These are phyloP conservation scores for Hyppa rectilinea DNA, from an alignment of 2,888 invertebrate species.

Conservation along the genomic window DNA sequence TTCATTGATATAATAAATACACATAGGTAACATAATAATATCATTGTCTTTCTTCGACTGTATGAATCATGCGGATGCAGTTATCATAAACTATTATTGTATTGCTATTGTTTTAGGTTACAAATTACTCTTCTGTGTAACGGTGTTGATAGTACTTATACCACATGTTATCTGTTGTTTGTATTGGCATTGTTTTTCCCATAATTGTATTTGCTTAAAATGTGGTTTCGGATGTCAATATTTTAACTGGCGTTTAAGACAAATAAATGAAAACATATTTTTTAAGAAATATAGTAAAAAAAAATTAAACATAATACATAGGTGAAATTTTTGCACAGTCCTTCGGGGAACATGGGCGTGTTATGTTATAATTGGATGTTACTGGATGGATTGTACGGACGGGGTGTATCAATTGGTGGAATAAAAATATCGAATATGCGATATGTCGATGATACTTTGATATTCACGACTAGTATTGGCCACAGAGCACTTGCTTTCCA, in stretches of 20 bases:
- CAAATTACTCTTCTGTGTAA: constrained; percentile 17
- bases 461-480: too few relatives aligned
- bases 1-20: constrained; percentile 20
- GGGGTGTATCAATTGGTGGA: too few relatives aligned
- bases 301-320: neutral
- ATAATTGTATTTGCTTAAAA: neutral
- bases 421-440: too few relatives aligned
- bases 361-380: neutral
- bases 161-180: too few relatives aligned
- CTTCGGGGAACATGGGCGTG: too few relatives aligned
- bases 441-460: too few relatives aligned
- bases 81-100: constrained; percentile 49
- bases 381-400: too few relatives aligned
- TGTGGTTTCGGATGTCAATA: neutral
- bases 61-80: constrained; percentile 52
- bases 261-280: neutral
- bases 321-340: neutral
- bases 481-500: too few relatives aligned
- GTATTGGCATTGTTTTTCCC: constrained; percentile 10
- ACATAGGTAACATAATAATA: constrained; percentile 21
- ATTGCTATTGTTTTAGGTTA: constrained; percentile 49
- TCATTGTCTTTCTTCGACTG: constrained; percentile 43
- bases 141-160: neutral
- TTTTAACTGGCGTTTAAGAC: neutral
- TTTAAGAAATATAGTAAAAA: neutral